A percentile compares a stretch with the other conserved stretches of the same genome.
These are phyloP conservation scores for Chiloscyllium plagiosum DNA, from an alignment of 2,113 vertebrate species.

Conservation along the genomic window DNA sequence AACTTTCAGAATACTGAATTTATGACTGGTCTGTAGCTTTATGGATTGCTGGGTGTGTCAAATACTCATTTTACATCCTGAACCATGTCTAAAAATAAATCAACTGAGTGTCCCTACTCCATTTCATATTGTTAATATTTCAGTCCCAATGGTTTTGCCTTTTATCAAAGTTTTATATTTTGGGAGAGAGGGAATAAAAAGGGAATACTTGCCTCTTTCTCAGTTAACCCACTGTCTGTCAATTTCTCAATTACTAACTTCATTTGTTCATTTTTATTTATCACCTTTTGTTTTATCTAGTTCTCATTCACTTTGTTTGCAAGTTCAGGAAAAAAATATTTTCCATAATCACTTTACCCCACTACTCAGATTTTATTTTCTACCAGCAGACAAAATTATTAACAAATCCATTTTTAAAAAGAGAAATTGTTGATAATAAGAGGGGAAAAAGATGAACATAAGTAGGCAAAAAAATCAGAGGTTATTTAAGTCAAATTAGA, in stretches of 20 bases:
- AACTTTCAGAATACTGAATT: background rate
- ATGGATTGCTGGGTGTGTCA: too few species aligned
- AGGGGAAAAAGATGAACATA: background rate
- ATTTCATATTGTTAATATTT: background rate
- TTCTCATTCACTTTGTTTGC: background rate
- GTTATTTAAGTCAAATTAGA: background rate
- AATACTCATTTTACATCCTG: background rate
- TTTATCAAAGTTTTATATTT: background rate
- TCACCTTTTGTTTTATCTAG: background rate
- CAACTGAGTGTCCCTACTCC: background rate
- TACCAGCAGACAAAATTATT: background rate
- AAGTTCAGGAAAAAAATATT: background rate
- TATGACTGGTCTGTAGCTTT: background rate
- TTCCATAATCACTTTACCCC: background rate
- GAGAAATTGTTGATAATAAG: background rate
- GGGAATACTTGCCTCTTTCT: background rate
- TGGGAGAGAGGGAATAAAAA: background rate
- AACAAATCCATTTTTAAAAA: background rate
- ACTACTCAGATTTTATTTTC: background rate
- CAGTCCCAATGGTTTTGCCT: background rate
- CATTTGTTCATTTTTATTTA: background rate
- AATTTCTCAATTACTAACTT: background rate
- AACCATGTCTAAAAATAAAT: background rate
- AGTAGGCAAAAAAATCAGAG: background rate
- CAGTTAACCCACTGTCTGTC: background rate